Percentiles rank a stretch among this genome's conserved stretches.
Conservation (phyloP, 2,113 vertebrate genomes). For the Pterocles burchelli region DNA sequence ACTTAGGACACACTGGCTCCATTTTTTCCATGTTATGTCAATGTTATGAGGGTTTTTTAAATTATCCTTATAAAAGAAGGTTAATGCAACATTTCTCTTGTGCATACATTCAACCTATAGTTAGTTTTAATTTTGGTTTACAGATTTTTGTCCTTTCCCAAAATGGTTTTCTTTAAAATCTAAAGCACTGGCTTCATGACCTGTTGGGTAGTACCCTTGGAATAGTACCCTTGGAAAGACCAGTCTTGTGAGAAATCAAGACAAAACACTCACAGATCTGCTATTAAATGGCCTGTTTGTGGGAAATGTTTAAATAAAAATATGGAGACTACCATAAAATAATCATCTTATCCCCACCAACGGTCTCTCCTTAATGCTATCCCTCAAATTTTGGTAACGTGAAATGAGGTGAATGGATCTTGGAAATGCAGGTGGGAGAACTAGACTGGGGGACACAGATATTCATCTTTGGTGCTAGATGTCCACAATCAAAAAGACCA, state of each 20-base stretch:
- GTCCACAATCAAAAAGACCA: not conserved
- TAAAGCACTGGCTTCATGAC: not conserved
- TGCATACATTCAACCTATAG: not conserved
- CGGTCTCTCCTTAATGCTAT: not conserved
- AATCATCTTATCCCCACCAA: not conserved
- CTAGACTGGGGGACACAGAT: not conserved
- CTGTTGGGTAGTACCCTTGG: too few species aligned
- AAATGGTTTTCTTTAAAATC: not conserved
- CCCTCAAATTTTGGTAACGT: not conserved
- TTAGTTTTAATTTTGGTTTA: not conserved
- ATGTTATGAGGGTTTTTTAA: not conserved
- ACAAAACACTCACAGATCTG: not conserved
- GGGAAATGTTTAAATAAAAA: not conserved
- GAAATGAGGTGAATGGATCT: not conserved
- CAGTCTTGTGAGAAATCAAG: not conserved
- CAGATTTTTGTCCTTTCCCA: not conserved
- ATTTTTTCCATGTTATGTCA: not conserved
- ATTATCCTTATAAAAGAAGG: not conserved
- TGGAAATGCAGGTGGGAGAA: not conserved
- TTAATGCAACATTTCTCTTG: not conserved
- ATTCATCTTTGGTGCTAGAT: not conserved
- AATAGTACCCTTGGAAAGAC: not conserved
- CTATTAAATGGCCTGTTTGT: not conserved
- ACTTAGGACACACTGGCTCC: not conserved
- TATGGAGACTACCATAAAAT: not conserved